Evolutionary conservation across 2,113 vertebrate species (phyloP), one percentile per base, ranked within the genome.

Genomic region (Pipa parva): DNA sequence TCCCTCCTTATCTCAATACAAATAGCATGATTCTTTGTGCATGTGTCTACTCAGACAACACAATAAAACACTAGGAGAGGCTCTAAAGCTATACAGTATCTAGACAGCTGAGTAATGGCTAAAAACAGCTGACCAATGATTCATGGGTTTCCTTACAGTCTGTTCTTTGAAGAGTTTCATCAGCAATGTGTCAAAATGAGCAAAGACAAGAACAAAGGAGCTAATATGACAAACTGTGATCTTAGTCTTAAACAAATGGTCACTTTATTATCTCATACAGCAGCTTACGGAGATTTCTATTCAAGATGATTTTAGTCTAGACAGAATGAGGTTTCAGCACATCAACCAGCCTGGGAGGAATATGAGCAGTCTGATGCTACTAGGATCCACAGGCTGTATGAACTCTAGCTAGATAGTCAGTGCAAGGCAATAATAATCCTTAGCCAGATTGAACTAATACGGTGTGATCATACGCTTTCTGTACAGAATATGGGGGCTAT

Each of bases 221-320:
- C 83, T 83, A 85, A 72, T 72, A 63, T 75, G 81, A 84, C 83
- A 84, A 83, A 82, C 76, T 76, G 76, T 50, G 78, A 81, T 79
- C 75, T 48, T 81, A 75, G 74, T 72, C 77, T 82, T 78, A 76
- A 82, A 81, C 72, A 83, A 80, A 84, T 74, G 63, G 71, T 83
- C 81, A 78, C n/a, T n/a, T n/a, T n/a, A n/a, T n/a, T n/a, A n/a
- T n/a, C n/a, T n/a, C n/a, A n/a, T n/a, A n/a, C n/a, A n/a, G n/a
- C n/a, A n/a, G n/a, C n/a, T n/a, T n/a, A n/a, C n/a, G n/a, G 76
- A 81, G 80, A 81, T 79, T 80, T 76, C n/a, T 82, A 81, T 71
- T 74, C 71, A 83, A 79, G 79, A 79, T 63, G 74, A 79, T 80
- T 87, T 83, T 79, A 79, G 87, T 89, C 87, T 88, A 89, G 88